Evolutionary conservation across 2,797 vertebrate genomes (phyloP).

Genomic region (Molossus alvarezi): DNA sequence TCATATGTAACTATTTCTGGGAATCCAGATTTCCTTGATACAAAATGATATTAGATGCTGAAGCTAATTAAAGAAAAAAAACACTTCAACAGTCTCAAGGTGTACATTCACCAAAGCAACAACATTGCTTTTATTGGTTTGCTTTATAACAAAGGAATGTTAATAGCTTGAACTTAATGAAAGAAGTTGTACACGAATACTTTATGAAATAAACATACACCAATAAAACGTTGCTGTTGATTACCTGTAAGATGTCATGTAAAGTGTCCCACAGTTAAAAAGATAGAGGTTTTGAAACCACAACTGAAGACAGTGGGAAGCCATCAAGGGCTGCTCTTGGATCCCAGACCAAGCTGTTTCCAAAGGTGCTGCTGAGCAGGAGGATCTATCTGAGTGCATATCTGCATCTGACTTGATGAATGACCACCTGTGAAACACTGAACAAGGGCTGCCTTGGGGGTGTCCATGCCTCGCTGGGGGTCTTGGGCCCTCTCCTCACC

Average conservation of each 20-base stretch:
- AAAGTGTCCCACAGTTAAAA: background rate
- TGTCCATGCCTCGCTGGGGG: rapidly evolving
- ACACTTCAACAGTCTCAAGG: background rate
- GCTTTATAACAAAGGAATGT: background rate
- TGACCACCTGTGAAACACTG: background rate
- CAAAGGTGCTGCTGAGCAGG: background rate
- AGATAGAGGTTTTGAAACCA: background rate
- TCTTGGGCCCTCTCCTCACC: background rate
- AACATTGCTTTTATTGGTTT: background rate
- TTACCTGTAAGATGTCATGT: background rate
- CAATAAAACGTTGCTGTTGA: background rate
- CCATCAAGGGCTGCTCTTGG: background rate
- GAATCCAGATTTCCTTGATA: constrained; percentile 19
- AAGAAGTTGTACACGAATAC: background rate
- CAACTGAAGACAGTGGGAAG: background rate
- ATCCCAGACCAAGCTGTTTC: background rate
- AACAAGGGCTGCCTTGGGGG: background rate
- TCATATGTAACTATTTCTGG: background rate
- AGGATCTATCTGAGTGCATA: rapidly evolving
- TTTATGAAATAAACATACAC: background rate
- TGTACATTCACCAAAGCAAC: background rate
- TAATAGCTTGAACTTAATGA: background rate
- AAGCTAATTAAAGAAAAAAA: background rate
- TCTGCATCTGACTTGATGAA: background rate
- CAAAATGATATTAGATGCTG: background rate